Percentiles rank a stretch among this genome's conserved stretches.
These are phyloP conservation scores for Therioaphis trifolii DNA, from an alignment of 2,888 invertebrate genomes.

Conservation along the genomic window DNA sequence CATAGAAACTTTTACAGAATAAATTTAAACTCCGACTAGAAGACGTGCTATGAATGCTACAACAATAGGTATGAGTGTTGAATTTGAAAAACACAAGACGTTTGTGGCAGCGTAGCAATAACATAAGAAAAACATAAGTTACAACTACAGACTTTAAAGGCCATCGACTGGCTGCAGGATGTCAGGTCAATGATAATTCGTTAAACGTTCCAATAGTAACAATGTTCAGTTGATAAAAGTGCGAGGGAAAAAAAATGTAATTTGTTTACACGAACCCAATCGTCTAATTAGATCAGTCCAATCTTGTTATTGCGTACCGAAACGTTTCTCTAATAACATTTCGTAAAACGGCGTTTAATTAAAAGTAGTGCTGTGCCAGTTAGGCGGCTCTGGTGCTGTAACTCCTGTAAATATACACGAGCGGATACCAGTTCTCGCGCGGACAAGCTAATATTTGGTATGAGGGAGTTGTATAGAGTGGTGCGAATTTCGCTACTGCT, in stretches of 20 bases:
- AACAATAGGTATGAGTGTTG: neutral
- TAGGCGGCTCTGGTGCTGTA: neutral
- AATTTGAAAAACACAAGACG: neutral
- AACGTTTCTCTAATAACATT: slow-evolving; percentile 43
- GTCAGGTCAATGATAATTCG: too few relatives aligned
- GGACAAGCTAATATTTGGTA: slow-evolving; percentile 53
- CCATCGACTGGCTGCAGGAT: too few relatives aligned
- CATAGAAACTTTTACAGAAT: slow-evolving; percentile 1
- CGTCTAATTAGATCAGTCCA: slow-evolving; percentile 34
- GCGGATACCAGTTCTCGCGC: neutral
- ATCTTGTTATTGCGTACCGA: neutral
- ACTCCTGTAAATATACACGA: slow-evolving; percentile 36
- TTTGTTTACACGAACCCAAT: neutral
- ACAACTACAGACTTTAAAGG: too few relatives aligned
- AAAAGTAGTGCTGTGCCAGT: slow-evolving; percentile 55
- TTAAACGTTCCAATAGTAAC: too few relatives aligned
- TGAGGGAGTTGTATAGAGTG: neutral
- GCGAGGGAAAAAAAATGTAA: neutral
- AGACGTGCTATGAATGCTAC: neutral
- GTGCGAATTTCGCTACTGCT: neutral
- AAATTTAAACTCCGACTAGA: neutral
- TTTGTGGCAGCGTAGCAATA: too few relatives aligned
- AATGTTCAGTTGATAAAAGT: too few relatives aligned
- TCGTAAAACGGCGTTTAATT: slow-evolving; percentile 44
- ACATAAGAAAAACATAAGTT: too few relatives aligned